Percentiles rank a stretch among this genome's conserved stretches.
Conservation (phyloP, 2,797 vertebrate species). For the Aselliscus stoliczkanus region DNA sequence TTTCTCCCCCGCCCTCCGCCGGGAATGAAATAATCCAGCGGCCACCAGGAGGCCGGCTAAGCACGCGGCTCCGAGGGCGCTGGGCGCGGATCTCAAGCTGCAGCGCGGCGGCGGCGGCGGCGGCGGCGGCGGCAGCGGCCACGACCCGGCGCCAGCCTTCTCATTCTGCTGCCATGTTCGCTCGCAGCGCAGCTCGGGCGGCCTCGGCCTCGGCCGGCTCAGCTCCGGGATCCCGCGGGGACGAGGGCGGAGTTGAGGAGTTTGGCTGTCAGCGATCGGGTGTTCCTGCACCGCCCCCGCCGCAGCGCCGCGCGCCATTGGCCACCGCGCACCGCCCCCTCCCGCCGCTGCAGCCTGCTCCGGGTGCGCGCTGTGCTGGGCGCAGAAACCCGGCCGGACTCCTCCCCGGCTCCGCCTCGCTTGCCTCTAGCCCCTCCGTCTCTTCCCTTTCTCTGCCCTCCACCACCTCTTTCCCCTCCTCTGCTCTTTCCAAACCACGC, state of each 20-base stretch:
- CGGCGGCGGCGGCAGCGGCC: not conserved
- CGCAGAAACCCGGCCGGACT: not conserved
- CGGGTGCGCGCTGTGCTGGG: not conserved
- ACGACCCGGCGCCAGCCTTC: slow-evolving; percentile 15
- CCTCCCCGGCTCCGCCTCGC: slow-evolving; percentile 43
- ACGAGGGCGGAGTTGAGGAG: slow-evolving; percentile 66
- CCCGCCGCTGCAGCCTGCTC: slow-evolving; percentile 28
- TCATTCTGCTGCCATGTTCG: slow-evolving; percentile 71
- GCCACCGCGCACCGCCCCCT: slow-evolving; percentile 35
- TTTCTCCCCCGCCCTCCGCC: not conserved
- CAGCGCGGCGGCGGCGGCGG: not conserved
- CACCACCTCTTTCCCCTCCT: not conserved
- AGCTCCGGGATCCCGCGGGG: slow-evolving; percentile 65
- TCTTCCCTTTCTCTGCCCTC: slow-evolving; percentile 43
- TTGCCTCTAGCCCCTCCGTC: not conserved
- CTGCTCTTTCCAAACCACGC: slow-evolving; percentile 29
- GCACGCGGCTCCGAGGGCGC: not conserved
- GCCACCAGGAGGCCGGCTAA: slow-evolving; percentile 24
- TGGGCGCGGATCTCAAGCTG: not conserved
- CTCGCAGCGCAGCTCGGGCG: not conserved
- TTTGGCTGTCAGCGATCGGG: slow-evolving; percentile 69
- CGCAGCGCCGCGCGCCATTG: slow-evolving; percentile 63
- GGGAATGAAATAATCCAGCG: slow-evolving; percentile 21
- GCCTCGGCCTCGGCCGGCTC: slow-evolving; percentile 43
- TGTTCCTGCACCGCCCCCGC: slow-evolving; percentile 76